A percentile compares a stretch with the other conserved stretches of the same genome.
These are phyloP conservation scores for Anguilla megastoma DNA, from an alignment of 2,797 vertebrate species.

Conservation along the genomic window DNA sequence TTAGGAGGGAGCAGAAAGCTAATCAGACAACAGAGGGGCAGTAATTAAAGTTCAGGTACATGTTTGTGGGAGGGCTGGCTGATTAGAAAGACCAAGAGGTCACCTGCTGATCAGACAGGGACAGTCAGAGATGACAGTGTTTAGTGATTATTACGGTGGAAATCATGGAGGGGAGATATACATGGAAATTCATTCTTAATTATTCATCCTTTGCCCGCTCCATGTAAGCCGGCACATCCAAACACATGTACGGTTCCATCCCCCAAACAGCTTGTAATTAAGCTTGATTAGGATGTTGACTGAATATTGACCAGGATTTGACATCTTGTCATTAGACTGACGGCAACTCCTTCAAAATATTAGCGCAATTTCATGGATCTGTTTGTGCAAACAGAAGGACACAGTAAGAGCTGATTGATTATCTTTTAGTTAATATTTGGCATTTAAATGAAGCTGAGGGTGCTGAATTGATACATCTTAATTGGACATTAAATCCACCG, in stretches of 20 bases:
- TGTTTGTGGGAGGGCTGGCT: conserved; percentile 19
- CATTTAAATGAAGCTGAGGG: conserved; percentile 5
- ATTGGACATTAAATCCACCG: neutral
- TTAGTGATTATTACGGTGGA: neutral
- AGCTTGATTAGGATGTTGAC: neutral
- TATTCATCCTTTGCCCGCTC: neutral
- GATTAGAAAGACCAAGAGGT: conserved; percentile 16
- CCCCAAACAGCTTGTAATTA: neutral
- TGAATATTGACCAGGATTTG: neutral
- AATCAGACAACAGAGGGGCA: conserved; percentile 24
- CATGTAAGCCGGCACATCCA: neutral
- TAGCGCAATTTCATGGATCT: neutral
- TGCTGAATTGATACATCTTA: conserved; percentile 6
- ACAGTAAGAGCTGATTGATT: neutral
- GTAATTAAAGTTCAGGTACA: conserved; percentile 29
- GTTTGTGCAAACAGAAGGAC: neutral
- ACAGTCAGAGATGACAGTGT: neutral
- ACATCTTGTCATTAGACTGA: neutral
- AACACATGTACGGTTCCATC: neutral
- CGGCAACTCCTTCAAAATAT: neutral
- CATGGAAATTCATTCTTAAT: neutral
- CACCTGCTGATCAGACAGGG: no score
- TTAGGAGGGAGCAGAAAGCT: conserved; percentile 31
- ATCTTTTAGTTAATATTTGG: neutral
- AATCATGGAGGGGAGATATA: neutral